Evolutionary conservation across 2,888 invertebrate species (phyloP).

Genomic region (Drosophila ustulata): DNA sequence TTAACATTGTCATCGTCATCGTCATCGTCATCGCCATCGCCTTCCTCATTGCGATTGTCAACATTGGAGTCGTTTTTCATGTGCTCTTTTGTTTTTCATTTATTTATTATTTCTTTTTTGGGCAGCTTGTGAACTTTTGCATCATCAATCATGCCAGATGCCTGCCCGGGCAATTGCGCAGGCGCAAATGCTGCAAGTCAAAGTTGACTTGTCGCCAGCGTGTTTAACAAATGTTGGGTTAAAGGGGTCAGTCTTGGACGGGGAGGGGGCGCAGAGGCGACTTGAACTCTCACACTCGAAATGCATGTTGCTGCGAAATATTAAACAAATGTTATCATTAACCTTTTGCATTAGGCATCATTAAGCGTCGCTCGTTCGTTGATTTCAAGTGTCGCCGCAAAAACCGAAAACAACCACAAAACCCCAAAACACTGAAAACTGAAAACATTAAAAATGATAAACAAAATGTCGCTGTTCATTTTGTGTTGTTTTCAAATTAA

Average conservation of each 20-base stretch:
- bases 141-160: slow-evolving; percentile 52
- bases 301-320: slow-evolving; percentile 33
- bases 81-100: slow-evolving; percentile 14
- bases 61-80: slow-evolving; percentile 49
- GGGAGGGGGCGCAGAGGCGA: neutral
- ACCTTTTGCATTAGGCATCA: slow-evolving; percentile 45
- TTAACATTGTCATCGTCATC: slow-evolving; percentile 18
- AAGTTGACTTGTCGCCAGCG: slow-evolving; percentile 38
- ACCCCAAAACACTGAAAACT: neutral
- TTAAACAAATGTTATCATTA: slow-evolving; percentile 51
- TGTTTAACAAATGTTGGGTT: slow-evolving; percentile 40
- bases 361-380: slow-evolving; percentile 16
- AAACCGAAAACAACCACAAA: neutral
- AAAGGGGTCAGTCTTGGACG: slow-evolving; percentile 1
- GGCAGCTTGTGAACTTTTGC: slow-evolving; percentile 34
- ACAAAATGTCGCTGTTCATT: slow-evolving; percentile 10
- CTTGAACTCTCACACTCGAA: slow-evolving; percentile 25
- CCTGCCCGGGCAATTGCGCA: slow-evolving; percentile 41
- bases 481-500: slow-evolving; percentile 20
- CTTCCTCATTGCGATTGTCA: slow-evolving; percentile 44
- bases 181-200: slow-evolving; percentile 56
- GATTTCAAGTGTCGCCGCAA: slow-evolving; percentile 1
- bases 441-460: neutral
- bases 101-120: slow-evolving; percentile 16
- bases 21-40: neutral